Base-by-base conservation (phyloP, 2,797 vertebrate genomes). In the Sphaeramia orbicularis region DNA sequence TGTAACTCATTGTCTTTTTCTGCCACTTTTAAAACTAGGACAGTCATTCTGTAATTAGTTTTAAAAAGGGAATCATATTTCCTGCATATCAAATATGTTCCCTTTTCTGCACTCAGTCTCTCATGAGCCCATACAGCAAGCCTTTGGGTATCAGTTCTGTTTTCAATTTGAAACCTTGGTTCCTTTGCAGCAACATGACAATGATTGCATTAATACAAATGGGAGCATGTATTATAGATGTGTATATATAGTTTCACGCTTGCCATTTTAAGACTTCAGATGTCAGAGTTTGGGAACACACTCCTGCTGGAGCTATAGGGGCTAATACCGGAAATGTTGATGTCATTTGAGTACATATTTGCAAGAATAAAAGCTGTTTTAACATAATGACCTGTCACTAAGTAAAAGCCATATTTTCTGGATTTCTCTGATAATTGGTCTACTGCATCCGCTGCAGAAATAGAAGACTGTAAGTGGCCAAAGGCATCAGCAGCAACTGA, bases 371-470 rank as follows among this genome's bases (percentile, higher is more conserved):
- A 77, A 74, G 50, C 45, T 6, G 14, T 21, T 59, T 19, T 40
- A 62, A 54, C 41, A 74, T 73, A 83, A 57, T 74, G 32, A 73
- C 60, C 65, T 50, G 65, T 43, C 60, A 65, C 53, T 64, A 75
- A 71, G 51, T 32, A 38, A 18, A 10, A 70, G 65, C 64, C 54
- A 52, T 69, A 68, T 51, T 78, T 80, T 81, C 75, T 78, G 59
- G 52, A 51, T 76, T 69, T 74, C 38, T 19, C 67, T 19, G 50
- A 78, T 84, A 82, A 88, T 74, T 83, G 70, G 68, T 67, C 50
- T 53, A 86, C 77, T 74, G 60, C 53, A 56, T 71, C 37, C 14
- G 24, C 72, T 64, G 47, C 48, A 72, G 41, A 80, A 49, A 30
- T 24, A 75, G 50, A 64, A 66, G 57, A 56, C 56, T 66, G 53